Percentiles rank a stretch among this genome's conserved stretches.
phyloP scores from a whole-genome alignment of 2,797 vertebrate genomes.

The Platyrinchus mystaceus region DNA sequence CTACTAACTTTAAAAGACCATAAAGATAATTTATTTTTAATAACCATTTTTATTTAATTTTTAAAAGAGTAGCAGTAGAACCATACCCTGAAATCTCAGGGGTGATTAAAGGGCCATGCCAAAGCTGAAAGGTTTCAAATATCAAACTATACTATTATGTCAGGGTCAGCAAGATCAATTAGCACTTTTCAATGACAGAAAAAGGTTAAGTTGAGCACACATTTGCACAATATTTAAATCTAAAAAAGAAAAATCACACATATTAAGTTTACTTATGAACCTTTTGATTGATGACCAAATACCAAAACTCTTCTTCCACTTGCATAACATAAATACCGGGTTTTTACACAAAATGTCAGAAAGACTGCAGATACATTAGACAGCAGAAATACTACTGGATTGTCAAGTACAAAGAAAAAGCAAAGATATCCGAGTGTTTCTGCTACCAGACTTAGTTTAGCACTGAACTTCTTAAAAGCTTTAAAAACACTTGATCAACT shows the following conservation, averaged over 20 bases:
- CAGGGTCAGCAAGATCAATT: slow-evolving; percentile 78
- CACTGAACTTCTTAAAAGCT: slow-evolving; percentile 12
- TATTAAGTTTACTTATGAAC: slow-evolving; percentile 20
- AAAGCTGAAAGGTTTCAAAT: slow-evolving; percentile 76
- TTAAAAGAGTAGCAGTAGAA: slow-evolving; percentile 15
- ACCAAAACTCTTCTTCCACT: slow-evolving; percentile 5
- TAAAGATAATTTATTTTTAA: not conserved
- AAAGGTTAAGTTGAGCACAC: slow-evolving; percentile 70
- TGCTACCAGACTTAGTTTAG: not conserved
- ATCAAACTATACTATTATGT: slow-evolving; percentile 79
- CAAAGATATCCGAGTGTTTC: not conserved
- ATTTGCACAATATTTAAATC: slow-evolving; percentile 47
- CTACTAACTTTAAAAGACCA: not conserved
- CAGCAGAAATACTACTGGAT: not conserved
- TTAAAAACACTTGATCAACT: slow-evolving; percentile 27
- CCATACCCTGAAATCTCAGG: slow-evolving; percentile 69
- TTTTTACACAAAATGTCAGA: not conserved
- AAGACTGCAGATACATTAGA: not conserved
- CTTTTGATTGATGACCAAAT: not conserved
- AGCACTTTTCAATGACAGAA: slow-evolving; percentile 78
- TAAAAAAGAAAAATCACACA: not conserved
- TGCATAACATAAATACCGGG: not conserved
- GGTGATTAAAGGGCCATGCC: slow-evolving; percentile 69
- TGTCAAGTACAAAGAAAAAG: not conserved
- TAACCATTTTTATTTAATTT: slow-evolving; percentile 21